Evolutionary conservation across 2,113 vertebrate genomes (phyloP), one percentile per base, ranked within the genome.

Genomic region (Poicephalus meyeri): DNA sequence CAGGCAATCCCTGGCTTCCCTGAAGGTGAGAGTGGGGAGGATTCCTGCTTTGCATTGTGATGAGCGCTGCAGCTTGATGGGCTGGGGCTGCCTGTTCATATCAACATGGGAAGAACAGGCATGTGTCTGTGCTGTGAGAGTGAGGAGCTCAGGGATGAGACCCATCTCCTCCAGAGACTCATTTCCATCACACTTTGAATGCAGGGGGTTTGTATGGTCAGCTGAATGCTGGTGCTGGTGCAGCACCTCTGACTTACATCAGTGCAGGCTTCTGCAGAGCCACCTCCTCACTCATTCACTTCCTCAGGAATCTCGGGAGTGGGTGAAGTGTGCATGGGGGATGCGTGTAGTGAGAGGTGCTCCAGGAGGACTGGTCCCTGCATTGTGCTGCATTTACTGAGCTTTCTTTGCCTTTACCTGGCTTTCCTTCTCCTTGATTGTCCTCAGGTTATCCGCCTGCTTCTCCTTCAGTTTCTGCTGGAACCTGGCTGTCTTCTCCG

Each of bases 381-480:
- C 5, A 15, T 13, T 3, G 3, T 6, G 39, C 25, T 33, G 89
- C 39, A 25, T 41, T n/a, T 46, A 16, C 49, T 3, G 6, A 61
- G 73, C 33, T 10, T 18, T 5, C 42, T 44, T 5, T 42, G 61
- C 91, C 19, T 49, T 95, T 97, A 99, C 99, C 99, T 99, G 98
- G 80, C 98, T 98, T 91, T 98, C 98, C 61, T 98, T 95, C 41
- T 97, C 97, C 96, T 97, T 98, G 97, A 99, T 99, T 74, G 98
- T 96, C n/a, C 98, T 98, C 87, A 99, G 96, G 37, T 98, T 99
- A 10, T 97, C 98, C 5, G 97, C 97, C 91, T 99, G 99, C 95
- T 98, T 99, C 97, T 98, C 98, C 91, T 99, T 98, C 93, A 99
- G 98, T 79, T 96, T 98, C 91, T 98, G 97, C 96, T 99, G 99